Evolutionary conservation across 53 echinoderm and acorn worm genomes (phyloP).

Genomic region (Paracentrotus lividus): DNA sequence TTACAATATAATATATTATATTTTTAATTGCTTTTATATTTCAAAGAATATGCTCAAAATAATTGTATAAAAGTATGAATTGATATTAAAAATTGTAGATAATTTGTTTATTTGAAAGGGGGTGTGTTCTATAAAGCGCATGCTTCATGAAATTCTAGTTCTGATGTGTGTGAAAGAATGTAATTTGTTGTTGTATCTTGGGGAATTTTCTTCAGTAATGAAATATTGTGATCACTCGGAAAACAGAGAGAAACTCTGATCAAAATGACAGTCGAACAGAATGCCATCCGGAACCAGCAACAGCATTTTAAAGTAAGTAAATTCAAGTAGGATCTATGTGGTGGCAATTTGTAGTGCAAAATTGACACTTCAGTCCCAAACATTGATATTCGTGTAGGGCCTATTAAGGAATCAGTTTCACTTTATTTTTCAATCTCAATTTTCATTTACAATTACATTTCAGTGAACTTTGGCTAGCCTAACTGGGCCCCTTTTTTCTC

Average conservation of each 20-base stretch:
- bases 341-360: neutral
- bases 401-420: too few relatives aligned
- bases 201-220: neutral
- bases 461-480: too few relatives aligned
- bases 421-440: neutral
- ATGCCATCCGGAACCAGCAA: slow-evolving; percentile 17
- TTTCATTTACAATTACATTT: too few relatives aligned
- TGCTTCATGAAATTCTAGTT: neutral
- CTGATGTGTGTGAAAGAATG: slow-evolving; percentile 32
- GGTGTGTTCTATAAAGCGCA: neutral
- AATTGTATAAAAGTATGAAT: neutral
- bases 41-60: neutral
- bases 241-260: neutral
- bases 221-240: neutral
- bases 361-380: neutral
- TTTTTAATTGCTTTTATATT: neutral
- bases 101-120: neutral
- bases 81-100: neutral
- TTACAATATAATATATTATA: neutral
- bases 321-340: neutral
- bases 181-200: neutral
- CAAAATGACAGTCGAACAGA: slow-evolving; percentile 53
- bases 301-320: neutral
- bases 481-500: too few relatives aligned
- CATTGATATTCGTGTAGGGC: neutral